These are phyloP conservation scores for Crypturellus tataupa DNA, from an alignment of 2,797 vertebrate genomes.

Conservation along the genomic window DNA sequence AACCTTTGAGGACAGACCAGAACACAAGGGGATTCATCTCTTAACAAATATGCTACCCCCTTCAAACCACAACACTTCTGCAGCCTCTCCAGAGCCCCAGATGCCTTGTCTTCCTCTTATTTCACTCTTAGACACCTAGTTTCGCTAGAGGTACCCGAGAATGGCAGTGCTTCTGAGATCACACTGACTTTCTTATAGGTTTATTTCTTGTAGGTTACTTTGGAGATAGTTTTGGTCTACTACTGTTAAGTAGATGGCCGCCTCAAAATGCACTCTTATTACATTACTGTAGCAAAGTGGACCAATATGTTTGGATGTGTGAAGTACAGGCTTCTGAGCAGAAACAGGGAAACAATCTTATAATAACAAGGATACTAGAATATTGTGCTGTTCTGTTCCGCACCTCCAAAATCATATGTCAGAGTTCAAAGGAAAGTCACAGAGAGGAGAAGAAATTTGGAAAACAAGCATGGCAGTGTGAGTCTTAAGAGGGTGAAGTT, in stretches of 20 bases:
- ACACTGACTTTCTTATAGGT: background rate
- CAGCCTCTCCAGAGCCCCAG: fast-evolving
- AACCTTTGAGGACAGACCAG: too few species aligned
- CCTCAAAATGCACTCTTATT: background rate
- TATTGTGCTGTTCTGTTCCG: background rate
- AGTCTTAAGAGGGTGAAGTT: background rate
- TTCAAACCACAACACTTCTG: background rate
- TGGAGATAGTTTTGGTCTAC: background rate
- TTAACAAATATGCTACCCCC: too few species aligned
- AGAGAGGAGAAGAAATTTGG: background rate
- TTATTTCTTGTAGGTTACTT: background rate
- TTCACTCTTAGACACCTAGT: background rate
- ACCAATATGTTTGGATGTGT: background rate
- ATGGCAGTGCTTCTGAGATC: background rate
- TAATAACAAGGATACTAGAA: background rate
- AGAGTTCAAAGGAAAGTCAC: background rate
- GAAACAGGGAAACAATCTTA: background rate
- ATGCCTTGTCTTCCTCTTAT: background rate
- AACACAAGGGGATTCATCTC: too few species aligned
- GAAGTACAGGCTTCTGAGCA: background rate
- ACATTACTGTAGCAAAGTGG: background rate
- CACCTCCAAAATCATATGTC: background rate
- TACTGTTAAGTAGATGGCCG: background rate
- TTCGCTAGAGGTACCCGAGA: background rate
- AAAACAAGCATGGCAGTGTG: background rate